Base-by-base conservation (phyloP, 2,113 vertebrate genomes). In the Elgaria multicarinata region DNA sequence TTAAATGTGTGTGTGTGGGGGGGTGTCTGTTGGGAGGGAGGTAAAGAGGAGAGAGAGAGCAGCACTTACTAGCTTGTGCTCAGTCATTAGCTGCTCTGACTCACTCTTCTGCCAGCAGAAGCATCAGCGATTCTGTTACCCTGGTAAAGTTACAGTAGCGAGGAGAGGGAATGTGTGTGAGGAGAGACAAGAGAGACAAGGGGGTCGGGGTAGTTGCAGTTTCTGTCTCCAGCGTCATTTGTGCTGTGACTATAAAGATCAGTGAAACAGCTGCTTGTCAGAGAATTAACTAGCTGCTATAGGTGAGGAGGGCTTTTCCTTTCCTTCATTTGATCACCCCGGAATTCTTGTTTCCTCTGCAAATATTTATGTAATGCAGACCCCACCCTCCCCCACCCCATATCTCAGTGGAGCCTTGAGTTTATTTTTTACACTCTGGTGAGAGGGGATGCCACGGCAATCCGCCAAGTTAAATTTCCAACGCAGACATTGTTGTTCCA, bases 121-220 rank as follows among this genome's bases (percentile, higher is more conserved):
- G 83, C 1, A 50, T 88, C 89, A 64, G 83, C 84, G 9, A 91
- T 93, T 94, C 72, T 93, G 86, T 94, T 93, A 86, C 91, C 88
- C 86, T 80, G 81, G 72, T 18, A 93, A 90, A 91, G 90, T 84
- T 83, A 90, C 88, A 36, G 84, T 71, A 88, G 92, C 84, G 92
- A 85, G 1, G 46, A 88, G 55, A 58, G 69, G 14, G 78, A 74
- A 44, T 92, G 89, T 53, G 77, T 85, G 85, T 78, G 3, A 33
- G 50, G 91, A 33, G 14, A 62, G 89, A 39, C 72, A 44, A 67
- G 36, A 36, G 82, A 72, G 55, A 64, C 36, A 9, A 26, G 4
- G 5, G 18, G 69, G 36, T 22, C 3, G 39, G 53, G 28, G 64
- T 9, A 14, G 42, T 39, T 14, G 46, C 33, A 53, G 81, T 24